phyloP scores from a whole-genome alignment of 2,113 vertebrate genomes.

The Amia ocellicauda region DNA sequence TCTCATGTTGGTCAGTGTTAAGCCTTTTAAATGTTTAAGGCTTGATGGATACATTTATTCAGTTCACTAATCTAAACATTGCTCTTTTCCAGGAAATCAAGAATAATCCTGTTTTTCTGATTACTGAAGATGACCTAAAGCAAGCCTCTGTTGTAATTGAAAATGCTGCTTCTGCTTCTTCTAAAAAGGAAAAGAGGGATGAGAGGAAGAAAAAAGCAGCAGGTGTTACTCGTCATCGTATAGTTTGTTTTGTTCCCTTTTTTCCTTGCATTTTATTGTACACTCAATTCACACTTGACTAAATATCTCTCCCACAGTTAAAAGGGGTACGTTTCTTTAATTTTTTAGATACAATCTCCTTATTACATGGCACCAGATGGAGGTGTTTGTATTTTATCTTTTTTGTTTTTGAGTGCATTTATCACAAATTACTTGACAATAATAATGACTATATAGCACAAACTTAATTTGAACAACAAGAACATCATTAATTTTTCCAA shows the following conservation, averaged over 20 bases:
- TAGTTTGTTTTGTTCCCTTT: not conserved
- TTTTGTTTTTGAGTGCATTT: not conserved
- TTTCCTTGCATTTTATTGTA: not conserved
- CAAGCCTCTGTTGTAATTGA: slow-evolving; percentile 64
- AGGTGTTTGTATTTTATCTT: no score
- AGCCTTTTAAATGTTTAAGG: not conserved
- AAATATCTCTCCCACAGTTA: no score
- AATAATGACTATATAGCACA: no score
- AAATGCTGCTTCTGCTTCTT: slow-evolving; percentile 43
- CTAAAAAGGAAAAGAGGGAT: slow-evolving; percentile 88
- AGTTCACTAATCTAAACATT: not conserved
- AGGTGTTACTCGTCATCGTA: slow-evolving; percentile 66
- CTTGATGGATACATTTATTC: not conserved
- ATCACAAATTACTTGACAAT: no score
- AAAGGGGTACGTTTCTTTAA: no score
- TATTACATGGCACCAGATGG: no score
- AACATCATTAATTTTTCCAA: no score
- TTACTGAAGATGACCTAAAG: slow-evolving; percentile 90
- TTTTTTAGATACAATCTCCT: no score
- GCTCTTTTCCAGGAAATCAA: slow-evolving; percentile 80
- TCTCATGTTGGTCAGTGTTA: not conserved
- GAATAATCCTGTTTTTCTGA: slow-evolving; percentile 83
- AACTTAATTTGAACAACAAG: no score
- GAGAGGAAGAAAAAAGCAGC: slow-evolving; percentile 82
- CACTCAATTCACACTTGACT: no score